Evolutionary conservation across 2,113 vertebrate genomes (phyloP).

Genomic region (Gopherus evgoodei): DNA sequence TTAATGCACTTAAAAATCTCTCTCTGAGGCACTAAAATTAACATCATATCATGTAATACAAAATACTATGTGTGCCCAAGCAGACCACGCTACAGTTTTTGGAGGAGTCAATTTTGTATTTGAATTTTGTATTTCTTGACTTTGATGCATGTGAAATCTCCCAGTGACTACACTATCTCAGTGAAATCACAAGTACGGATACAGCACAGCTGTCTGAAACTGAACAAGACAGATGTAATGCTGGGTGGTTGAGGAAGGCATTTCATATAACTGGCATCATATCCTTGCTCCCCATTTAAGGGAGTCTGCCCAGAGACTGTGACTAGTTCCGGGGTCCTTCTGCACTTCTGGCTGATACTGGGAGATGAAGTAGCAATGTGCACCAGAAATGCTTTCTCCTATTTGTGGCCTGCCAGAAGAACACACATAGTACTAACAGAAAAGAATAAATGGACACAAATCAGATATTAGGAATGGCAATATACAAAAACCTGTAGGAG

Average conservation of each 20-base stretch:
- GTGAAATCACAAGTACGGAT: background rate
- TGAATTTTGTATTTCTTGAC: background rate
- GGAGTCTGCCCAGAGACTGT: background rate
- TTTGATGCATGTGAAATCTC: background rate
- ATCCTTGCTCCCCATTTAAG: slow-evolving; percentile 19
- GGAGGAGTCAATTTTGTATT: background rate
- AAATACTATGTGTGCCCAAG: background rate
- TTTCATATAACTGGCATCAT: slow-evolving; percentile 38
- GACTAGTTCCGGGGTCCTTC: slow-evolving; percentile 47
- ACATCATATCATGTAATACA: background rate
- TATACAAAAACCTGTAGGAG: no score
- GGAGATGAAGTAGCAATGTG: slow-evolving; percentile 40
- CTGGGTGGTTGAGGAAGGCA: slow-evolving; percentile 36
- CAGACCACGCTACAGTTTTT: background rate
- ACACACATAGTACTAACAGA: background rate
- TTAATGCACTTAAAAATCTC: background rate
- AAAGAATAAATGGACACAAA: no score
- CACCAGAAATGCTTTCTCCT: slow-evolving; percentile 22
- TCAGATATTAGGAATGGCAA: no score
- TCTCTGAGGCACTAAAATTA: background rate
- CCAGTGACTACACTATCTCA: fast-evolving
- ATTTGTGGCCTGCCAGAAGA: background rate
- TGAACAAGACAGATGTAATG: background rate
- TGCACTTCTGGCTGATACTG: slow-evolving; percentile 42
- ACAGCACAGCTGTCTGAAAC: background rate